phyloP scores from a whole-genome alignment of 2,113 vertebrate species.

The Asarcornis scutulata region DNA sequence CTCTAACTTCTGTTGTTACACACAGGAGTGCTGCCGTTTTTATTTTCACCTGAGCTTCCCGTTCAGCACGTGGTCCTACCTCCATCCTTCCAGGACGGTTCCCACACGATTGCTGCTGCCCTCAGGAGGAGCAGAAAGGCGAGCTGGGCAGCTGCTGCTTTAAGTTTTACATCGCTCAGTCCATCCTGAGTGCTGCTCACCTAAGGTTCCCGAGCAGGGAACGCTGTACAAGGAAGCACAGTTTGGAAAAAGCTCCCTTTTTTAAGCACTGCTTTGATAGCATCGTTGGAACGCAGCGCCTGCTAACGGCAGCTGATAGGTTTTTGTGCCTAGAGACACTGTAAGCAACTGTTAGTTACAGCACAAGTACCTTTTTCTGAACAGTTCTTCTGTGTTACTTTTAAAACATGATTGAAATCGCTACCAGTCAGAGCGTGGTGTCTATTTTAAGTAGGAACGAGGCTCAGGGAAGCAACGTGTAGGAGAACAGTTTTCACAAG shows the following conservation, averaged over 20 bases:
- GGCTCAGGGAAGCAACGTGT: constrained; percentile 14
- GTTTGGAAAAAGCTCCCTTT: background rate
- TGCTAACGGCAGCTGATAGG: background rate
- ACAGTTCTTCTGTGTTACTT: background rate
- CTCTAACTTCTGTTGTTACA: background rate
- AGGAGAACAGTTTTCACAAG: background rate
- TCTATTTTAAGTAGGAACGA: background rate
- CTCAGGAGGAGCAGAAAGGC: background rate
- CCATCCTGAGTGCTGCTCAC: background rate
- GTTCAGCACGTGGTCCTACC: background rate
- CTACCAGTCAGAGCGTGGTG: background rate
- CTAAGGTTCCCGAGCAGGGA: background rate
- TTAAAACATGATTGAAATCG: background rate
- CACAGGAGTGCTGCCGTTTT: background rate
- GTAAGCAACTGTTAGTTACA: constrained; percentile 37
- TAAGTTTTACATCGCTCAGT: background rate
- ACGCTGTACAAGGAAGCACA: background rate
- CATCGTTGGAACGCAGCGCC: background rate
- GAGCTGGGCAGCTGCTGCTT: background rate
- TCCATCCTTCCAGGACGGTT: background rate
- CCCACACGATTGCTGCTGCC: background rate
- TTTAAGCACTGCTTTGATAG: background rate
- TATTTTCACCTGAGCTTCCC: background rate
- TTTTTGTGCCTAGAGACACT: background rate
- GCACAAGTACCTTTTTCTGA: constrained; percentile 22